Percentiles rank a stretch among this genome's conserved stretches.
Conservation (phyloP, 92 coral and sea anemone genomes). For the Desmophyllum pertusum region DNA sequence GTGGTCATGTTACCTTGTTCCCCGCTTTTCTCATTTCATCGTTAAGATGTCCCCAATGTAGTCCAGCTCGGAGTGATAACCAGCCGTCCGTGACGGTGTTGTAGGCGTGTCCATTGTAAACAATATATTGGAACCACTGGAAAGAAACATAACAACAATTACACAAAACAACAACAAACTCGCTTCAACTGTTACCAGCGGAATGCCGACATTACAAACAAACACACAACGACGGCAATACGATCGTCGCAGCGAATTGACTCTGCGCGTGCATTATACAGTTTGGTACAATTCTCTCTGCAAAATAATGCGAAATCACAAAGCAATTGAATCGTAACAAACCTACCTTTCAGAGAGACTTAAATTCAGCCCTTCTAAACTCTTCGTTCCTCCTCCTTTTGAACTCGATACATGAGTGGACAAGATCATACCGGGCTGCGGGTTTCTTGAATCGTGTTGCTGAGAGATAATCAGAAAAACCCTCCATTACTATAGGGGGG, state of each 20-base stretch:
- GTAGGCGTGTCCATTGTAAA: constrained; percentile 91
- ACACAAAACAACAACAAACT: background rate
- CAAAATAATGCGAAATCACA: no score
- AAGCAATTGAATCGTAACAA: no score
- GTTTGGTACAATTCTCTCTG: background rate
- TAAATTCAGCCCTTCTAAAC: constrained; percentile 79
- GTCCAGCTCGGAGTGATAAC: constrained; percentile 79
- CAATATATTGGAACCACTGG: constrained; percentile 53
- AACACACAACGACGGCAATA: no score
- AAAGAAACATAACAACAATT: background rate
- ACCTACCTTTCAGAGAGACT: constrained; percentile 81
- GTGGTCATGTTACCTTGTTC: constrained; percentile 60
- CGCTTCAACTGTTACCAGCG: no score
- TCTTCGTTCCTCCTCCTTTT: constrained; percentile 69
- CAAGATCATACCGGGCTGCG: constrained; percentile 83
- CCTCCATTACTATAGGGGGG: background rate
- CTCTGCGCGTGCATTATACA: no score
- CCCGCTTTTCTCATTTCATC: constrained; percentile 75
- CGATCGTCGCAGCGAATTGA: no score
- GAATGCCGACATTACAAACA: no score
- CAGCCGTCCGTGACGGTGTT: constrained; percentile 75
- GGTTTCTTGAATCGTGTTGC: constrained; percentile 79
- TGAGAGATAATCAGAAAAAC: constrained; percentile 4
- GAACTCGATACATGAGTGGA: constrained; percentile 83
- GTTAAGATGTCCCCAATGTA: constrained; percentile 72